Evolutionary conservation across 2,888 invertebrate genomes (phyloP).

Genomic region (Amphipoea oculea): DNA sequence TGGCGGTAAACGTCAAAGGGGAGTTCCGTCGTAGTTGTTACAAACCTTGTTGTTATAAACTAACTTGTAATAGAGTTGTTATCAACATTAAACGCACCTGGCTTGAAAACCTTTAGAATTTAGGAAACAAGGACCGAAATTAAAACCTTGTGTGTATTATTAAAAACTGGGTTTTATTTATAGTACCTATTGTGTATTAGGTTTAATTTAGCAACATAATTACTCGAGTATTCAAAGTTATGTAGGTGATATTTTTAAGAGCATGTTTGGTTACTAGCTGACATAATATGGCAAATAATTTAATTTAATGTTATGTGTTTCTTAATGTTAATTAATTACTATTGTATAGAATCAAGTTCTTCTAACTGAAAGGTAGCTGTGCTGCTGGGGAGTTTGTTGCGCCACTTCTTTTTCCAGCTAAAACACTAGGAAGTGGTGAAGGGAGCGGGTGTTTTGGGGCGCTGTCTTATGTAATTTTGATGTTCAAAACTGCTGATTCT

Average conservation of each 20-base stretch:
- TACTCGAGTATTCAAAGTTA: neutral
- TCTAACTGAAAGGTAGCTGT: too few species aligned
- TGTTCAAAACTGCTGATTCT: too few species aligned
- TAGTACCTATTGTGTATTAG: neutral
- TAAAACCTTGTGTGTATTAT: neutral
- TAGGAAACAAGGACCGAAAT: neutral
- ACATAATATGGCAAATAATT: too few species aligned
- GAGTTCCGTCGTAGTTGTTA: neutral
- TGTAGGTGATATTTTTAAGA: neutral
- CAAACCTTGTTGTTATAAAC: slow-evolving; percentile 8
- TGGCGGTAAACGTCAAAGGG: slow-evolving; percentile 23
- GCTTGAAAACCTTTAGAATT: neutral
- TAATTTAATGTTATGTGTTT: too few species aligned
- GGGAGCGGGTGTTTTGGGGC: too few species aligned
- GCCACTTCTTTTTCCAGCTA: too few species aligned
- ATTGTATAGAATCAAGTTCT: too few species aligned
- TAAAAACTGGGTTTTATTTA: neutral
- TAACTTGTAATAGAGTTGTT: slow-evolving; percentile 38
- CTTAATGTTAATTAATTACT: too few species aligned
- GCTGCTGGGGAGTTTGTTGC: too few species aligned
- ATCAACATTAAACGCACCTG: slow-evolving; percentile 39
- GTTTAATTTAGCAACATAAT: neutral
- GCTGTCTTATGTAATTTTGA: too few species aligned
- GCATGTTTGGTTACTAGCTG: neutral
- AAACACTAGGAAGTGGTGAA: too few species aligned